These are phyloP conservation scores for Carapus acus DNA, from an alignment of 2,797 vertebrate genomes.

Conservation along the genomic window DNA sequence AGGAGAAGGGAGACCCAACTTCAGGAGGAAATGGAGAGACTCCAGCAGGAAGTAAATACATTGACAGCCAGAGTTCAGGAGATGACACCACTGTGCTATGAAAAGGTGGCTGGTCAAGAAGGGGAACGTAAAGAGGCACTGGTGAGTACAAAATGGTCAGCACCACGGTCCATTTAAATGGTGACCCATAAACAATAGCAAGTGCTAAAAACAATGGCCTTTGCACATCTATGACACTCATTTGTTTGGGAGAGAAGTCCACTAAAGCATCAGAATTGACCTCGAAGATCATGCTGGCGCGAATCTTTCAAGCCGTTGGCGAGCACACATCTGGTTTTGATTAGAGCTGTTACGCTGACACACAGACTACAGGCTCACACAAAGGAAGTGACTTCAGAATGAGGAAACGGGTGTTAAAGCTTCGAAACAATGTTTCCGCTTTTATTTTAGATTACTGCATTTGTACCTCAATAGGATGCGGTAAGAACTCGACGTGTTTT, in stretches of 20 bases:
- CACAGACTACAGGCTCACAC: constrained; percentile 29
- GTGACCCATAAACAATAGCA: too few species aligned
- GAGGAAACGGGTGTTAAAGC: constrained; percentile 58
- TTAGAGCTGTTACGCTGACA: constrained; percentile 33
- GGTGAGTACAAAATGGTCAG: constrained; percentile 63
- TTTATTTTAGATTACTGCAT: constrained; percentile 5
- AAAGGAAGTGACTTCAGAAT: constrained; percentile 65
- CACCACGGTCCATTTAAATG: too few species aligned
- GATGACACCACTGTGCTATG: constrained; percentile 56
- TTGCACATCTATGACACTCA: too few species aligned
- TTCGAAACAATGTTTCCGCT: constrained; percentile 7
- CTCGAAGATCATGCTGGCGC: background rate
- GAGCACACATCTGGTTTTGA: constrained; percentile 59
- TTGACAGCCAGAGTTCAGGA: constrained; percentile 56
- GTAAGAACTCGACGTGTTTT: constrained; percentile 37
- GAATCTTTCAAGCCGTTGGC: constrained; percentile 10
- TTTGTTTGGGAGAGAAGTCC: too few species aligned
- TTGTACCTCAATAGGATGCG: constrained; percentile 22
- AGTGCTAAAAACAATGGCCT: too few species aligned
- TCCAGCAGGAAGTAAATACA: constrained; percentile 61
- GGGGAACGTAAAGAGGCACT: constrained; percentile 69
- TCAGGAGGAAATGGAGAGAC: constrained; percentile 69
- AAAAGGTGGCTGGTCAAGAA: constrained; percentile 52
- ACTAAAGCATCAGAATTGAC: background rate
- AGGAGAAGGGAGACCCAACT: constrained; percentile 61